phyloP scores from a whole-genome alignment of 2,113 vertebrate species.

The Oncorhynchus kisutch region DNA sequence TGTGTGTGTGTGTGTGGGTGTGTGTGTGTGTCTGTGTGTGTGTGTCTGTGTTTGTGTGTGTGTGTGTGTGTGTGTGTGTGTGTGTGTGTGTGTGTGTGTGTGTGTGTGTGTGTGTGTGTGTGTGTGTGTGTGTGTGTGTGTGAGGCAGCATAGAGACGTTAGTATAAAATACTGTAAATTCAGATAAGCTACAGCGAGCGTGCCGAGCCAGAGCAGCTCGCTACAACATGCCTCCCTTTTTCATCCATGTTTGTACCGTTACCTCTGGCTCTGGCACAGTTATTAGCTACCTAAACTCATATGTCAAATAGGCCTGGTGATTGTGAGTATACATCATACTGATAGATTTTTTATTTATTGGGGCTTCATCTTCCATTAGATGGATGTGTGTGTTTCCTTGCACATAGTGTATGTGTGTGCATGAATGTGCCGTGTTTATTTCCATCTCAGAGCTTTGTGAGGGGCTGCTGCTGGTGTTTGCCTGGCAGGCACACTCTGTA shows the following conservation, averaged over 20 bases:
- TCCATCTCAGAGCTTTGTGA: conserved; percentile 2
- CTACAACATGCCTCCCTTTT: not conserved
- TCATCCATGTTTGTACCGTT: not conserved
- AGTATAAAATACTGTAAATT: not conserved
- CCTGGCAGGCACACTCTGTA: conserved; percentile 14
- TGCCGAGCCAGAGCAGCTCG: not conserved
- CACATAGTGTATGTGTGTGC: not conserved
- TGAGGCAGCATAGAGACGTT: not conserved
- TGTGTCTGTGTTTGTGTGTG: too few relatives aligned
- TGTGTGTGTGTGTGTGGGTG: too few relatives aligned
- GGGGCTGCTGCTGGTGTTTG: conserved; percentile 21
- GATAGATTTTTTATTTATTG: too few relatives aligned
- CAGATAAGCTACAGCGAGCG: not conserved
- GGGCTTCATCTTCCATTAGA: not conserved
- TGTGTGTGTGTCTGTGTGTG: too few relatives aligned
- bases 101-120: not conserved
- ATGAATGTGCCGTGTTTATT: conserved; percentile 23
- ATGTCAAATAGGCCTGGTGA: not conserved
- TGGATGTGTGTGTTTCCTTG: not conserved
- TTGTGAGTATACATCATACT: not conserved
- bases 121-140: too few relatives aligned
- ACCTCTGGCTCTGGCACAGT: not conserved
- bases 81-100: not conserved
- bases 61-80: too few relatives aligned
- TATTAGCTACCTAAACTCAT: not conserved